Percentiles rank a stretch among this genome's conserved stretches.
Conservation (phyloP, 1,140 invertebrate genomes). For the Sinella curviseta region DNA sequence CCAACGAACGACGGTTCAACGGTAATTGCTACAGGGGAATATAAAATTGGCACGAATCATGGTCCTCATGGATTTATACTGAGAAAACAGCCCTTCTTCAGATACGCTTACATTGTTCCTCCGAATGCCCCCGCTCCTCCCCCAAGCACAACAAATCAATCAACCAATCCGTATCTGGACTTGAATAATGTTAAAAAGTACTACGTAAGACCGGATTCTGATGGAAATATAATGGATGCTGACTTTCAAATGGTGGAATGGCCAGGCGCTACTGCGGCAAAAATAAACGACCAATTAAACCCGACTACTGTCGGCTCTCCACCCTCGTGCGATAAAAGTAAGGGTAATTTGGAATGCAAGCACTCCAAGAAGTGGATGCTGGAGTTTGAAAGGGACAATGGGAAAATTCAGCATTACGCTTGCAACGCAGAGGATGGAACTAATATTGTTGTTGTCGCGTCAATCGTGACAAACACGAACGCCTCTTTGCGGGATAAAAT, state of each 20-base stretch:
- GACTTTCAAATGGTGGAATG: neutral
- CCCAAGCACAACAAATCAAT: neutral
- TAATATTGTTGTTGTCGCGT: neutral
- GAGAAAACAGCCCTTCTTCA: neutral
- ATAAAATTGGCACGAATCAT: neutral
- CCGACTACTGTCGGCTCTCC: neutral
- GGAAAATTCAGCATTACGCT: neutral
- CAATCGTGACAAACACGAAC: neutral
- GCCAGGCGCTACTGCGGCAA: neutral
- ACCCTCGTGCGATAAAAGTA: no score
- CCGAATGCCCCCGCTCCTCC: neutral
- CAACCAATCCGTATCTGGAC: neutral
- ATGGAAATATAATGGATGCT: neutral
- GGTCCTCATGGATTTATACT: neutral
- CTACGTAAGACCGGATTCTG: neutral
- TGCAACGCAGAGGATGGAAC: neutral
- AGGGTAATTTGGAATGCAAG: neutral
- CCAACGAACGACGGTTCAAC: neutral
- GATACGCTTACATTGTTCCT: neutral
- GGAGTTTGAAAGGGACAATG: neutral
- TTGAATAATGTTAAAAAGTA: neutral
- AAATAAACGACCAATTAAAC: neutral
- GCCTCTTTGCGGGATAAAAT: neutral
- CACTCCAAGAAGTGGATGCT: neutral
- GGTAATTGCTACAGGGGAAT: neutral